Conservation (phyloP, 2,888 invertebrate species). For the Drosophila subquinaria region DNA sequence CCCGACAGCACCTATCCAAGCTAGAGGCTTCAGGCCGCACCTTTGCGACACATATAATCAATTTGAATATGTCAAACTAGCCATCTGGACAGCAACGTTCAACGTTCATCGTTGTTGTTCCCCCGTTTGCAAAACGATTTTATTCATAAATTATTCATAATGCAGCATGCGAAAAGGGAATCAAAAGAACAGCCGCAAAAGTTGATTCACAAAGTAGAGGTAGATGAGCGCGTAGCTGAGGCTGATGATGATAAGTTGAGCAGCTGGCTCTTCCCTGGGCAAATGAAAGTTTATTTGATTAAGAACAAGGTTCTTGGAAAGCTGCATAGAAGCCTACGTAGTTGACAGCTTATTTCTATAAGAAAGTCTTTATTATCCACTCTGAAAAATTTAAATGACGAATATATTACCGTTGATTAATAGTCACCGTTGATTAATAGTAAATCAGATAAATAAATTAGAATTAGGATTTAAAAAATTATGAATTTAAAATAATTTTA, state of each 20-base stretch:
- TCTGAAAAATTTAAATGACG: too few relatives aligned
- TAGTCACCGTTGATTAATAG: too few relatives aligned
- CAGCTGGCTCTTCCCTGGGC: slow-evolving; percentile 8
- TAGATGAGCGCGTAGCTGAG: not conserved
- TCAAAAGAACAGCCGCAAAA: slow-evolving; percentile 23
- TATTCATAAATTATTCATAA: slow-evolving; percentile 68
- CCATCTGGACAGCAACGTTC: slow-evolving; percentile 28
- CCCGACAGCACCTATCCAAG: slow-evolving; percentile 11
- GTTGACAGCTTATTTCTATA: slow-evolving; percentile 2
- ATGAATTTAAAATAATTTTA: not conserved
- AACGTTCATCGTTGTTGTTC: not conserved
- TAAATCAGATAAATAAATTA: not conserved
- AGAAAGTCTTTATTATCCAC: not conserved
- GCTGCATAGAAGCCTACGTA: not conserved
- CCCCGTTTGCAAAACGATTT: slow-evolving; percentile 38
- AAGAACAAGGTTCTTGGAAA: slow-evolving; percentile 2
- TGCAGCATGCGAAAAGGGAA: slow-evolving; percentile 19
- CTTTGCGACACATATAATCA: slow-evolving; percentile 42
- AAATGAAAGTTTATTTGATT: slow-evolving; percentile 24
- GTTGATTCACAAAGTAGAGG: slow-evolving; percentile 3
- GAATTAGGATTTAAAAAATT: not conserved
- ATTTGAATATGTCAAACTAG: slow-evolving; percentile 55
- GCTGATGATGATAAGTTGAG: slow-evolving; percentile 14
- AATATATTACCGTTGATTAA: too few relatives aligned
- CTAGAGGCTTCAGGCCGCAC: slow-evolving; percentile 20